Percentiles rank a stretch among this genome's conserved stretches.
Evolutionary conservation across 2,888 invertebrate genomes (phyloP).

Genomic region (Steinernema scapterisci): DNA sequence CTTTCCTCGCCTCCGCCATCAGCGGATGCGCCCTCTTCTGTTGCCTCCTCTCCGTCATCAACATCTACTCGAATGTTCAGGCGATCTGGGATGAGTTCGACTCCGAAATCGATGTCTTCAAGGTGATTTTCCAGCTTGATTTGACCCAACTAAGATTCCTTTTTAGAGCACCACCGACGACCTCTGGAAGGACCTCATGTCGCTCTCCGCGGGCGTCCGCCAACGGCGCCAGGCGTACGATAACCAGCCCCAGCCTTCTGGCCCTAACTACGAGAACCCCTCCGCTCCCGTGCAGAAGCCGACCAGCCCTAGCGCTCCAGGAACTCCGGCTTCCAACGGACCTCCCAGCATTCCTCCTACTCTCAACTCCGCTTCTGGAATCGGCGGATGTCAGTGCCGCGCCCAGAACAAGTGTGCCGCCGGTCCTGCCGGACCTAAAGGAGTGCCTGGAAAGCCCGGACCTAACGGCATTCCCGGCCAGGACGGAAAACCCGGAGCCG

Average conservation of each 20-base stretch:
- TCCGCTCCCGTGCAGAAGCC: constrained; percentile 1
- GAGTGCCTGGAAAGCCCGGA: constrained; percentile 58
- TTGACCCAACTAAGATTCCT: not conserved
- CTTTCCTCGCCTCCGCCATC: constrained; percentile 62
- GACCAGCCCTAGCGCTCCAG: not conserved
- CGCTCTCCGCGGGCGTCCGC: constrained; percentile 38
- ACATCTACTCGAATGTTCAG: constrained; percentile 63
- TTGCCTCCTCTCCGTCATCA: constrained; percentile 59
- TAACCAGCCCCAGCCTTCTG: not conserved
- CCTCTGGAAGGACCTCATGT: constrained; percentile 64
- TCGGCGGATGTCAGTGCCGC: constrained; percentile 18
- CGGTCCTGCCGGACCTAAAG: constrained; percentile 62
- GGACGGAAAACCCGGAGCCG: constrained; percentile 54
- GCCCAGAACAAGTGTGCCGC: constrained; percentile 63
- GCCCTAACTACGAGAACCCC: not conserved
- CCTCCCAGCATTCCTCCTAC: constrained; percentile 24
- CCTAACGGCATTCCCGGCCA: constrained; percentile 60
- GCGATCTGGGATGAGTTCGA: constrained; percentile 62
- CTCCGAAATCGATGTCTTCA: constrained; percentile 60
- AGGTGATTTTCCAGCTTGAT: not conserved
- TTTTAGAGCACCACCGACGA: constrained; percentile 59
- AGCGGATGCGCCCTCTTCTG: constrained; percentile 60
- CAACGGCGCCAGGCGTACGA: constrained; percentile 44
- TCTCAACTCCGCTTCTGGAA: not conserved
- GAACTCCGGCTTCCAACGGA: not conserved